Percentiles rank a stretch among this genome's conserved stretches.
These are phyloP conservation scores for Nothoprocta perdicaria DNA, from an alignment of 2,113 vertebrate species.

Conservation along the genomic window DNA sequence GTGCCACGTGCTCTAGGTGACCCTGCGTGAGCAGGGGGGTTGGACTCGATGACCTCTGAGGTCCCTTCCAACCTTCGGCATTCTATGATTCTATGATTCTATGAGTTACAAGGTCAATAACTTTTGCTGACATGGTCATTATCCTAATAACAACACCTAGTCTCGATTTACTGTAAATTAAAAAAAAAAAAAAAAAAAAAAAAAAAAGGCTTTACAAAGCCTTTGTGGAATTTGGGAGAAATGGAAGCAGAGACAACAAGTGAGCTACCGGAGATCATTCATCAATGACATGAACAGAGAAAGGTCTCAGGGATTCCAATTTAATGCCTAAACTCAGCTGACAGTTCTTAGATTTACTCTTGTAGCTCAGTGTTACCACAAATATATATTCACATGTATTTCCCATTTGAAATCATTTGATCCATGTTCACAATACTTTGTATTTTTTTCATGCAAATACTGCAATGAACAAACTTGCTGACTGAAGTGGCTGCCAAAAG, in stretches of 20 bases:
- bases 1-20: no score
- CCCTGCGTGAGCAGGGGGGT: no score
- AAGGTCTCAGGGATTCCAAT: neutral
- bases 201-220: neutral
- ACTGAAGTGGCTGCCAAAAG: neutral
- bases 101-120: neutral
- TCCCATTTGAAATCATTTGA: neutral
- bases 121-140: neutral
- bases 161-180: neutral
- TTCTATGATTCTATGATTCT: no score
- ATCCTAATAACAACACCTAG: neutral
- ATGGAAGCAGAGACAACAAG: neutral
- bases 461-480: neutral
- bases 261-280: neutral
- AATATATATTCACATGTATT: neutral
- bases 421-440: neutral
- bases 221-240: no score
- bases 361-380: neutral
- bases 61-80: no score
- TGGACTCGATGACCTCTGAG: no score
- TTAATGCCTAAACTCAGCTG: neutral
- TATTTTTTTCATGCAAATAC: neutral
- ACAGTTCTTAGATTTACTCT: neutral
- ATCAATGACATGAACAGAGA: rapidly evolving
- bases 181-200: rapidly evolving